Percentiles rank a stretch among this genome's conserved stretches.
Evolutionary conservation across 2,113 vertebrate species (phyloP).

Genomic region (Ptyas mucosa): DNA sequence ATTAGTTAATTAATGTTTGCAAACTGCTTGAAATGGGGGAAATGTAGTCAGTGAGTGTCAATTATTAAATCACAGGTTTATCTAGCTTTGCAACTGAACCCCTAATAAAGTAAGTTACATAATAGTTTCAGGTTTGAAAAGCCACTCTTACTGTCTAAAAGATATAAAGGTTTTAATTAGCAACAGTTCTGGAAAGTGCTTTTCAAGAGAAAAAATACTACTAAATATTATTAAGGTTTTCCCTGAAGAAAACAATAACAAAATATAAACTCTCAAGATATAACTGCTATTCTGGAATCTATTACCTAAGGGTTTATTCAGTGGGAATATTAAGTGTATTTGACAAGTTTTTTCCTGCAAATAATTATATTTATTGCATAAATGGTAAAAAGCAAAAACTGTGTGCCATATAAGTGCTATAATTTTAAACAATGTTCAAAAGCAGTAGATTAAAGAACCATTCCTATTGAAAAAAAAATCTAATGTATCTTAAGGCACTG

Average conservation of each 20-base stretch:
- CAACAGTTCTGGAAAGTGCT: constrained; percentile 51
- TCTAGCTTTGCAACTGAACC: constrained; percentile 55
- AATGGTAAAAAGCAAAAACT: constrained; percentile 28
- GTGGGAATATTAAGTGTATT: constrained; percentile 49
- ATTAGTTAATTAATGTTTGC: constrained; percentile 62
- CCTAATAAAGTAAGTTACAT: constrained; percentile 62
- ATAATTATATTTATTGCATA: constrained; percentile 48
- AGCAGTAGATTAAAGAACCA: constrained; percentile 62
- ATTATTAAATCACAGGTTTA: constrained; percentile 66
- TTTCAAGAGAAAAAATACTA: constrained; percentile 41
- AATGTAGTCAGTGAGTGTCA: constrained; percentile 59
- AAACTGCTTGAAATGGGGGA: constrained; percentile 56
- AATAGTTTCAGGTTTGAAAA: constrained; percentile 57
- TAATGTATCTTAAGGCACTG: constrained; percentile 36
- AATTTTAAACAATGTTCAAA: constrained; percentile 32
- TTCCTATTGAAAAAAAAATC: constrained; percentile 44
- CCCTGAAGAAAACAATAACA: constrained; percentile 53
- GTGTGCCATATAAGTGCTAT: constrained; percentile 5
- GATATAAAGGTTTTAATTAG: constrained; percentile 71
- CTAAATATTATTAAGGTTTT: constrained; percentile 57
- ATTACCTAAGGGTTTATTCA: constrained; percentile 52
- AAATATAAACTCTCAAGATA: constrained; percentile 52
- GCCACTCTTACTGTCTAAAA: constrained; percentile 62
- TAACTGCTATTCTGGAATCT: constrained; percentile 50
- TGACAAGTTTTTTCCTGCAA: constrained; percentile 38